Base-by-base conservation (phyloP, 2,797 vertebrate species). In the Ateles fusciceps region DNA sequence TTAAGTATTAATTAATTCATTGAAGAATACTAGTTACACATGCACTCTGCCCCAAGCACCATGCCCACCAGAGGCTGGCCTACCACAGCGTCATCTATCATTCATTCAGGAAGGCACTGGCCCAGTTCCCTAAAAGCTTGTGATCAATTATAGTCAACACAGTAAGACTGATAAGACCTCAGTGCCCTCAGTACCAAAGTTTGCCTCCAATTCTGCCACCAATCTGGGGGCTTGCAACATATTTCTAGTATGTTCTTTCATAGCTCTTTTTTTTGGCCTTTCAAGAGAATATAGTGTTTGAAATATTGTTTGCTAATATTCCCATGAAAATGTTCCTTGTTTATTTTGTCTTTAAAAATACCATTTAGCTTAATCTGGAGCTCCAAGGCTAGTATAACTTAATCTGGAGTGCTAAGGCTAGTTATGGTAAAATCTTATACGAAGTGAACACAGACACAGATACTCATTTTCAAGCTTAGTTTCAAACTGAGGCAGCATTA, bases 311-410 rank as follows among this genome's bases (percentile, higher is more conserved):
- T 76, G 85, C 64, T 68, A 59, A 55, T 85, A 75, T 50, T 91
- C 48, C 79, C 71, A 19, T 15, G 59, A 92, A 94, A 87, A 75
- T 72, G 68, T 78, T 72, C 28, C 48, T 79, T 87, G 26, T 64
- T 50, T 36, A 39, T 75, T 81, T 64, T 95, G 57, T 78, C 85
- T 94, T 96, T 91, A 89, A 85, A 93, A 92, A 92, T 85, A 57
- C 68, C 50, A 39, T 68, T 64, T 92, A 46, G 85, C 42, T 90
- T 75, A 81, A 80, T 71, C 28, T 80, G 26, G 3, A 78, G 26
- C 46, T 68, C 46, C 46, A 76, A 76, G 64, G 50, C 61, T 91
- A 80, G 61, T 85, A 68, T 68, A 68, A 68, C n/a, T 90, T 75
- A 85, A 80, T 71, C 21, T 84, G 21, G 3, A 78, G 26, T 26